Evolutionary conservation across 2,113 vertebrate genomes (phyloP), one percentile per base, ranked within the genome.

Genomic region (Pogona vitticeps): DNA sequence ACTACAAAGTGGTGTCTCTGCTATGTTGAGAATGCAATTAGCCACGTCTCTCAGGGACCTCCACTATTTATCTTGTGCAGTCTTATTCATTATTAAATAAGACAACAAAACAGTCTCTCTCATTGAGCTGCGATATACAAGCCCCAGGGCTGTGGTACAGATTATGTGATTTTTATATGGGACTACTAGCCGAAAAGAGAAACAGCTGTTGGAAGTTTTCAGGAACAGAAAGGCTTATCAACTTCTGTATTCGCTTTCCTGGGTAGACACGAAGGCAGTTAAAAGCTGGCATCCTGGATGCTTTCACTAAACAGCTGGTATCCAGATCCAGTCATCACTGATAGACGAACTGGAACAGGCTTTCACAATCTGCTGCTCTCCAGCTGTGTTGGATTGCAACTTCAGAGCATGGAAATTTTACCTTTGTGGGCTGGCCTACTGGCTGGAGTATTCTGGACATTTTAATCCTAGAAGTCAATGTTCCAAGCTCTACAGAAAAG

Each of bases 61-160:
- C 77, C 26, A 15, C 83, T 26, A 38, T 89, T 84, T 89, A 90
- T 58, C 88, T 88, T 82, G 63, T 81, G 59, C 85, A 86, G 80
- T 52, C 81, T 87, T 81, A 71, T 92, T 89, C 87, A 88, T 94
- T 93, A 92, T 58, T 92, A 91, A 90, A 0, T 67, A 63, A 86
- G 90, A 68, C 1, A 2, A 75, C 1, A 2, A 63, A 83, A 81
- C 3, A 46, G 82, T 12, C 86, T 87, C 89, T 42, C 81, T 79
- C 59, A 84, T 78, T 79, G 89, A 31, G 80, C 2, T 71, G 63
- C 0, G 36, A 76, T 72, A 36, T 42, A 46, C 52, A 73, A 73
- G 38, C 42, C 20, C 71, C 52, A 38, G 72, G 72, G 65, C 42
- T 26, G 71, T 68, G 59, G 13, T 20, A 63, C 52, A 26, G 73